phyloP scores from a whole-genome alignment of 2,113 vertebrate species.

The Caracal caracal region DNA sequence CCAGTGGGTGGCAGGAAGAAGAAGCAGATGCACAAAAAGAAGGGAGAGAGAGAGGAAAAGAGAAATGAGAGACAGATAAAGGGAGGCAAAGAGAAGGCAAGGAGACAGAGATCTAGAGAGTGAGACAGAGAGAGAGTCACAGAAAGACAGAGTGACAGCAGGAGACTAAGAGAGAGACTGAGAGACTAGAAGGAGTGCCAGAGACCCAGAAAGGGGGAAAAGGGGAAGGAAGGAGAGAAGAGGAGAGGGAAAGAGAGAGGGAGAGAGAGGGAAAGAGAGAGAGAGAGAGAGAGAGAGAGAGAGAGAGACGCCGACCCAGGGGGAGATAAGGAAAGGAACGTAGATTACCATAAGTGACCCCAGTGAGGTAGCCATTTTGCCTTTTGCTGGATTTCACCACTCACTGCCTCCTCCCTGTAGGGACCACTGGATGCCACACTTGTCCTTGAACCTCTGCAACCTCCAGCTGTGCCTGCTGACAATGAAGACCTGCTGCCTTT shows the following conservation, averaged over 20 bases:
- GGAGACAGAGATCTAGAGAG: not conserved
- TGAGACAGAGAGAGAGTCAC: not conserved
- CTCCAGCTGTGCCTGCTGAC: not conserved
- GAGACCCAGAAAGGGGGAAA: not conserved
- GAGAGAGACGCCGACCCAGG: not conserved
- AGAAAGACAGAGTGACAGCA: not conserved
- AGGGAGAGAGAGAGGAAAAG: no score
- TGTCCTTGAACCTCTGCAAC: not conserved
- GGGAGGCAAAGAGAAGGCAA: not conserved
- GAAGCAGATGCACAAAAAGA: not conserved
- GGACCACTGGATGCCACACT: no score
- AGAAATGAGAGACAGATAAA: not conserved
- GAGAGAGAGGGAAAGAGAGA: accelerated
- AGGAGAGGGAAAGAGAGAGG: not conserved
- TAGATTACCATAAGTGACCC: not conserved
- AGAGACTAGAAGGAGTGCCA: not conserved
- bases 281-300: not conserved
- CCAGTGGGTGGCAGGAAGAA: not conserved
- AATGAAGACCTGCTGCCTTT: not conserved
- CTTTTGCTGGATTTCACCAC: not conserved
- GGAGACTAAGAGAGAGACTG: not conserved
- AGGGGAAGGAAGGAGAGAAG: not conserved
- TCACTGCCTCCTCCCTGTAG: not conserved
- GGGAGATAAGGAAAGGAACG: not conserved
- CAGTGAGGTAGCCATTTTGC: not conserved